Evolutionary conservation across 2,888 invertebrate species (phyloP).

Genomic region (Apamea sordens): DNA sequence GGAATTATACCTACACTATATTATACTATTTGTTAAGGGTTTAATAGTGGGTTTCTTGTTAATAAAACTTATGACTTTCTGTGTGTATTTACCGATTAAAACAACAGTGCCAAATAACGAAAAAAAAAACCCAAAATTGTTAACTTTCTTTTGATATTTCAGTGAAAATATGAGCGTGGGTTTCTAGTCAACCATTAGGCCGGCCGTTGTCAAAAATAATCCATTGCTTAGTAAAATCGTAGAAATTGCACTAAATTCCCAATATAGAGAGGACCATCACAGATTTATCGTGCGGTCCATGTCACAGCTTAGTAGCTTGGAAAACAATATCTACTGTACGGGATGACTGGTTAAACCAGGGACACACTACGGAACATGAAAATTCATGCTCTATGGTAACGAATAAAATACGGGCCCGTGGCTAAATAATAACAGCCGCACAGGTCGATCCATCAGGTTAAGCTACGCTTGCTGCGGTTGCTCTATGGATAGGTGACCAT

Average conservation of each 20-base stretch:
- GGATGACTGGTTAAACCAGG: not conserved
- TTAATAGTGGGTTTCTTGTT: not conserved
- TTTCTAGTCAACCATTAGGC: not conserved
- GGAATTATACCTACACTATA: not conserved
- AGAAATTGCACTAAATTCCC: slow-evolving; percentile 16
- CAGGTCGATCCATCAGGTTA: no score
- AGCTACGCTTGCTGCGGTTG: no score
- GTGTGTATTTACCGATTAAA: not conserved
- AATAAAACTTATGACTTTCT: not conserved
- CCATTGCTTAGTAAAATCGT: slow-evolving; percentile 14
- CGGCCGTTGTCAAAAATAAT: not conserved
- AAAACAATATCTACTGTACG: slow-evolving; percentile 49
- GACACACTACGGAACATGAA: not conserved
- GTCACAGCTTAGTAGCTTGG: slow-evolving; percentile 37
- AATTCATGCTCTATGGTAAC: not conserved
- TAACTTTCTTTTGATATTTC: not conserved
- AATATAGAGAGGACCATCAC: slow-evolving; percentile 27
- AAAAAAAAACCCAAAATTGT: not conserved
- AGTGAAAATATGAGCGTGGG: not conserved
- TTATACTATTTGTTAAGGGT: not conserved
- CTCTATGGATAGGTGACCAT: no score
- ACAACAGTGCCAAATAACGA: not conserved
- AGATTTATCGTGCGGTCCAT: slow-evolving; percentile 53
- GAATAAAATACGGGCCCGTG: not conserved
- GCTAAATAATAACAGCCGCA: no score